These are phyloP conservation scores for Gari tellinella DNA, from an alignment of 2,888 invertebrate species.

Conservation along the genomic window DNA sequence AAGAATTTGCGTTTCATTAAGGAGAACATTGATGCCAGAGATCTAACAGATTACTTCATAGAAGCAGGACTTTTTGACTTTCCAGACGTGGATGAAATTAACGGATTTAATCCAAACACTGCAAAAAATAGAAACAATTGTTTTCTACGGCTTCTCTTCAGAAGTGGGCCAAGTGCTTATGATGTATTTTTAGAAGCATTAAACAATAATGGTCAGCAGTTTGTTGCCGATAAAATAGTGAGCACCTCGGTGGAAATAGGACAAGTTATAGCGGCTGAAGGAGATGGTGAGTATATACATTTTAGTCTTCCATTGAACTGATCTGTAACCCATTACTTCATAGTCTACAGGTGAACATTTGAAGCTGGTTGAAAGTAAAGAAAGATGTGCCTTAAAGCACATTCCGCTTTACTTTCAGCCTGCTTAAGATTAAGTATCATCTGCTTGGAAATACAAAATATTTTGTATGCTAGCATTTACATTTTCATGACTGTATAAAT, in stretches of 20 bases:
- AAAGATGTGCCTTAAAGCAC: too few species aligned
- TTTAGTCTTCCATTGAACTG: too few species aligned
- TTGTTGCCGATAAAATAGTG: slow-evolving; percentile 39
- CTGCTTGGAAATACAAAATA: too few species aligned
- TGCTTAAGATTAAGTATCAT: too few species aligned
- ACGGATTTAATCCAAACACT: slow-evolving; percentile 54
- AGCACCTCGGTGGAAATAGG: slow-evolving; percentile 20
- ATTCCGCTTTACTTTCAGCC: too few species aligned
- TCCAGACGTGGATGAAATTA: slow-evolving; percentile 40
- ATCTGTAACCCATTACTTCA: too few species aligned
- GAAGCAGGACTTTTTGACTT: slow-evolving; percentile 53
- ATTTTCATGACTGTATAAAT: too few species aligned
- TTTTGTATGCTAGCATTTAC: too few species aligned
- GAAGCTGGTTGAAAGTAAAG: too few species aligned
- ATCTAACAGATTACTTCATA: slow-evolving; percentile 47
- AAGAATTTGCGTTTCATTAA: slow-evolving; percentile 40
- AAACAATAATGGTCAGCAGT: slow-evolving; percentile 17
- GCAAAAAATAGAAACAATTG: slow-evolving; percentile 44
- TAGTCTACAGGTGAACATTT: too few species aligned
- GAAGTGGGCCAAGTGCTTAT: slow-evolving; percentile 44
- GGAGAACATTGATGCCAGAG: slow-evolving; percentile 52
- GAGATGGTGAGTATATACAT: background rate
- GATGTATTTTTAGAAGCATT: slow-evolving; percentile 49
- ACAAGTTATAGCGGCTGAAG: background rate
- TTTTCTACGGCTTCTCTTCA: slow-evolving; percentile 36